A percentile compares a stretch with the other conserved stretches of the same genome.
Evolutionary conservation across 2,113 vertebrate genomes (phyloP).

Genomic region (Megalops atlanticus): DNA sequence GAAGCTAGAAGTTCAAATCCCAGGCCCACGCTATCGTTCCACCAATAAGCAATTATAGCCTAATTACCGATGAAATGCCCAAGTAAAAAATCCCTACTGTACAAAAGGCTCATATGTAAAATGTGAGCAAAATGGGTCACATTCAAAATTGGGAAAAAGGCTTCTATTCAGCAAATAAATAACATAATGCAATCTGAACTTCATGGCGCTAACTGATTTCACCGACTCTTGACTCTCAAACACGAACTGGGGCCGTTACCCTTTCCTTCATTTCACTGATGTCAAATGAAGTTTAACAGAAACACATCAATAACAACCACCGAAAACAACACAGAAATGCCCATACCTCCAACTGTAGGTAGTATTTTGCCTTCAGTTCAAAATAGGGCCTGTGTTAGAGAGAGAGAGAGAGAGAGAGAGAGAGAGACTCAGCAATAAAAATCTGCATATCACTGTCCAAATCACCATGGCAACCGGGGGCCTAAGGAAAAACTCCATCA

Average conservation of each 20-base stretch:
- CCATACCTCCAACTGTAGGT: conserved; percentile 91
- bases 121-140: not conserved
- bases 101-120: too few species aligned
- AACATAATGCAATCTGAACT: not conserved
- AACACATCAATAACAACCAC: not conserved
- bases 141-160: not conserved
- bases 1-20: not conserved
- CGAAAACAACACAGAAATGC: not conserved
- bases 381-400: conserved; percentile 86
- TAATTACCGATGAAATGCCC: not conserved
- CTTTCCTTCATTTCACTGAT: too few species aligned
- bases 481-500: not conserved
- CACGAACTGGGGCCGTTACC: too few species aligned
- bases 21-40: not conserved
- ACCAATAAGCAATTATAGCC: not conserved
- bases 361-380: conserved; percentile 95
- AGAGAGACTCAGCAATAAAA: conserved; percentile 20
- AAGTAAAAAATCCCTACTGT: not conserved
- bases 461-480: conserved; percentile 59
- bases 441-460: conserved; percentile 49
- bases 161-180: too few species aligned
- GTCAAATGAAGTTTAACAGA: not conserved
- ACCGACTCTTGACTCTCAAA: not conserved
- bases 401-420: not conserved
- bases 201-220: not conserved